phyloP scores from a whole-genome alignment of 2,797 vertebrate species.

The Clarias pachynema region DNA sequence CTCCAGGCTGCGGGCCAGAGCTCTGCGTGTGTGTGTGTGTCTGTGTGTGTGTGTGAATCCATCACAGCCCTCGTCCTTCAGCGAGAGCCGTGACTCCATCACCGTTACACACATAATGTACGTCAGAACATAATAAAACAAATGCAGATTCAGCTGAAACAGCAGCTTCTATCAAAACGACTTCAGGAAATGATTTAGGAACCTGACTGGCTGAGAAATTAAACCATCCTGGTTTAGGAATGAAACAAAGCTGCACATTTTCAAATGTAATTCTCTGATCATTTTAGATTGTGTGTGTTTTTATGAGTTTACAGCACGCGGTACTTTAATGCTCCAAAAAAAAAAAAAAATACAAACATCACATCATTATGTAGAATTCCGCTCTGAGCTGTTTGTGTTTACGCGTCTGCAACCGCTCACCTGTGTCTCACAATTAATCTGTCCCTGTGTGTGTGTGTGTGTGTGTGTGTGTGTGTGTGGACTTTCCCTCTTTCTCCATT shows the following conservation, averaged over 20 bases:
- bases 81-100: not conserved
- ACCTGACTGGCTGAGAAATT: not conserved
- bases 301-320: not conserved
- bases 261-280: not conserved
- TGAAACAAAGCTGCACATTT: not conserved
- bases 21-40: not conserved
- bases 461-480: not conserved
- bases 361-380: not conserved
- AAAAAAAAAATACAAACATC: not conserved
- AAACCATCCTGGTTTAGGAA: not conserved
- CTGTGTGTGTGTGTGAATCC: not conserved
- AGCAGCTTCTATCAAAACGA: conserved; percentile 5
- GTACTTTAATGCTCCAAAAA: not conserved
- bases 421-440: not conserved
- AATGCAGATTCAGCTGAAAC: not conserved
- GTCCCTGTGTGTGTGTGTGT: not conserved
- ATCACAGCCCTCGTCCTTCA: not conserved
- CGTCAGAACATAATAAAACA: not conserved
- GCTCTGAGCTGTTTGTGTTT: not conserved
- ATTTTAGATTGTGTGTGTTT: not conserved
- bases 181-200: not conserved
- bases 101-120: not conserved
- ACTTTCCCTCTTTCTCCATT: too few species aligned
- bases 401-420: not conserved
- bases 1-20: not conserved